Conservation (phyloP, 2,888 invertebrate species). For the Fragum fragum region DNA sequence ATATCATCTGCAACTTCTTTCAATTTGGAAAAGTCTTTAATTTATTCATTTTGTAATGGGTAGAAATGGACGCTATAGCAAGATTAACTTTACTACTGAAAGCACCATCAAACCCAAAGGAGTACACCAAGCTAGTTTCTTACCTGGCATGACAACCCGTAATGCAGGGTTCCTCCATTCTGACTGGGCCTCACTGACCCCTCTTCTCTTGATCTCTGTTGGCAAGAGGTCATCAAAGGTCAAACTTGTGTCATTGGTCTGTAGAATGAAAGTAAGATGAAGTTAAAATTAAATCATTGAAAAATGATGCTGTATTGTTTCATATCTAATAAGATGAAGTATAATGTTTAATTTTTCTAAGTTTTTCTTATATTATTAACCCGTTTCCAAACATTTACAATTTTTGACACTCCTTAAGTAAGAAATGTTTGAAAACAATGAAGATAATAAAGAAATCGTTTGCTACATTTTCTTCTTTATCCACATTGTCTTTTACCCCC, state of each 20-base stretch:
- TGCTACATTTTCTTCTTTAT: neutral
- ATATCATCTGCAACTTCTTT: too few species aligned
- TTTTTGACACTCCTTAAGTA: too few species aligned
- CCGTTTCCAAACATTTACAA: too few species aligned
- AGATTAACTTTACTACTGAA: neutral
- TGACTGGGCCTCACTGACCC: slow-evolving; percentile 44
- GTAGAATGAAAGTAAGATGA: slow-evolving; percentile 7
- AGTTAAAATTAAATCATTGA: too few species aligned
- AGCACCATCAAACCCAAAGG: too few species aligned
- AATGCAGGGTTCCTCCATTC: slow-evolving; percentile 61
- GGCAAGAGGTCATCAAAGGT: slow-evolving; percentile 62
- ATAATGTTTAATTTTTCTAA: too few species aligned
- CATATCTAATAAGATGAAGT: too few species aligned
- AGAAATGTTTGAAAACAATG: neutral
- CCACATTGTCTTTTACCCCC: neutral
- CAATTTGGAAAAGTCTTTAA: too few species aligned
- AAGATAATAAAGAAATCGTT: slow-evolving; percentile 4
- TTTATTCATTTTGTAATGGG: neutral
- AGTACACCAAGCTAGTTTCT: neutral
- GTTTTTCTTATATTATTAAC: too few species aligned
- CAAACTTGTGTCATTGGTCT: slow-evolving; percentile 40
- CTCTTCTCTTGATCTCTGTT: slow-evolving; percentile 51
- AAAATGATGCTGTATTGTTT: too few species aligned
- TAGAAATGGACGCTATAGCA: neutral
- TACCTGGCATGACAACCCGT: slow-evolving; percentile 63